phyloP scores from a whole-genome alignment of 2,113 vertebrate genomes.

The Cavia porcellus region DNA sequence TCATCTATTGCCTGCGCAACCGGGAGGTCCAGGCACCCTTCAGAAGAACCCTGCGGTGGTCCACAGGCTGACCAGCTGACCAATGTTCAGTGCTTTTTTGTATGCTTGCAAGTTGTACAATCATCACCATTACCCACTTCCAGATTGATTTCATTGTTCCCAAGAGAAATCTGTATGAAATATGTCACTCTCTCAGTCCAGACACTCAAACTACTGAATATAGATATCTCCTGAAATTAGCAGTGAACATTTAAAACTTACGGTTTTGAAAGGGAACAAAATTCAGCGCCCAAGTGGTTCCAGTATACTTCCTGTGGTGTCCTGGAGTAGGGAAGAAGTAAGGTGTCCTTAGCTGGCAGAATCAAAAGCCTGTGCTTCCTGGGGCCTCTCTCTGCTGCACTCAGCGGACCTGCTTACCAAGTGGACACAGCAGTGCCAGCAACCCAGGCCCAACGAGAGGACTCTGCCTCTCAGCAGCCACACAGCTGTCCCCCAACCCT shows the following conservation, averaged over 20 bases:
- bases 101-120: not conserved
- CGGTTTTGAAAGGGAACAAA: not conserved
- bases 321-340: not conserved
- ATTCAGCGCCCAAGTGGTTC: not conserved
- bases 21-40: slow-evolving; percentile 73
- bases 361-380: not conserved
- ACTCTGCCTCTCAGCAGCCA: not conserved
- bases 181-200: not conserved
- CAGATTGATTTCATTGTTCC: not conserved
- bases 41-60: not conserved
- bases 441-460: too few relatives aligned
- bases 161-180: not conserved
- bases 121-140: not conserved
- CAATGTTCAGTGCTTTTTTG: not conserved
- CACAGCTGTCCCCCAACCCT: not conserved
- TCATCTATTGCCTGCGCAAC: slow-evolving; percentile 82
- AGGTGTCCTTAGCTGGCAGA: slow-evolving; percentile 1
- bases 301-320: not conserved
- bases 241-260: slow-evolving; percentile 7
- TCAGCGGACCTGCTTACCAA: not conserved
- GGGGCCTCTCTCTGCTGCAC: not conserved
- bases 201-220: slow-evolving; percentile 4
- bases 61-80: not conserved
- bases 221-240: slow-evolving; percentile 31
- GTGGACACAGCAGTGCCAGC: not conserved